These are phyloP conservation scores for Arion vulgaris DNA, from an alignment of 1,140 invertebrate species.

Conservation along the genomic window DNA sequence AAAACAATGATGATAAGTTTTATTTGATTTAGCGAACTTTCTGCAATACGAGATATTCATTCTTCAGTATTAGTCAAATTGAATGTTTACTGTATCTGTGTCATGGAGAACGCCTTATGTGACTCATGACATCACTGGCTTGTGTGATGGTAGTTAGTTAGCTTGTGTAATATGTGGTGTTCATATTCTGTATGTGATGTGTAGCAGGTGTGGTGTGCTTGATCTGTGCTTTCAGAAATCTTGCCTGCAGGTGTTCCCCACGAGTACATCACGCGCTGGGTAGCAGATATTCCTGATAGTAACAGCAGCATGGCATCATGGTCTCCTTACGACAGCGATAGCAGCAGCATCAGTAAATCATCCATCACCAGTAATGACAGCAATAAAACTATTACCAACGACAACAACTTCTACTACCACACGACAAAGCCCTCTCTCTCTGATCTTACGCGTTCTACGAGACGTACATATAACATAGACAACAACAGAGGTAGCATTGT, in stretches of 20 bases:
- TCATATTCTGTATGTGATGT: background rate
- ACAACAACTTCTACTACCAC: background rate
- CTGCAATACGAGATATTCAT: no score
- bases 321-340: slow-evolving; percentile 17
- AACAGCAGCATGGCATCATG: slow-evolving; percentile 20
- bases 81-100: no score
- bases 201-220: slow-evolving; percentile 1
- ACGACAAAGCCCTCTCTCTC: background rate
- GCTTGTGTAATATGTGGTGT: no score
- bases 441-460: background rate
- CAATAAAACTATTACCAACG: background rate
- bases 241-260: background rate
- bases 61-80: no score
- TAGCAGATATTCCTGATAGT: background rate
- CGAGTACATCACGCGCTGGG: background rate
- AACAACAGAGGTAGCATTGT: background rate
- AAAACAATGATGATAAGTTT: no score
- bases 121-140: no score
- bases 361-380: background rate
- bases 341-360: background rate
- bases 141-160: no score
- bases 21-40: no score
- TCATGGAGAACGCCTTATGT: no score
- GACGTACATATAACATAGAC: background rate
- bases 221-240: slow-evolving; percentile 4